Base-by-base conservation (phyloP, 2,113 vertebrate genomes). In the Miniopterus natalensis region DNA sequence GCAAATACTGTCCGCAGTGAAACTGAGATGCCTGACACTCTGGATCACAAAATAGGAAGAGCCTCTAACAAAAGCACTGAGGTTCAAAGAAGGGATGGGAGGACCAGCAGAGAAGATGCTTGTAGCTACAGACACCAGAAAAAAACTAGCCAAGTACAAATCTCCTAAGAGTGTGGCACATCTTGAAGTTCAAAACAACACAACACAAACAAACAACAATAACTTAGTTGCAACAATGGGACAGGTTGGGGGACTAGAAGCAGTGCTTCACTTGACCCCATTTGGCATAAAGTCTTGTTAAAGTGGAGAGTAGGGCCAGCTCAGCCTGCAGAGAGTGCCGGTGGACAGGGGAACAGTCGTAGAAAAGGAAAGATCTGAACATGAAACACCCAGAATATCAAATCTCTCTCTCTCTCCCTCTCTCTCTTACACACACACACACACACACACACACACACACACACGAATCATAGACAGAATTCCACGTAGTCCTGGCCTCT, bases 101-200 rank as follows among this genome's bases (percentile, higher is more conserved):
- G 59, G 51, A 68, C 1, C 25, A 29, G 3, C 3, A 66, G 25
- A 49, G 47, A 87, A 25, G 21, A 21, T 57, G 45, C 15, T 27
- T 21, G 42, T 13, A 36, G 42, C n/a, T 61, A 31, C 47, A 73
- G 14, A 47, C 14, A 66, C 7, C 13, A 57, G 29, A 14, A 87
- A 65, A 84, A 75, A 80, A 55, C 6, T 36, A 27, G 15, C 18
- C 53, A 88, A 53, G 31, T 36, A 77, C 51, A 61, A 80, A 68
- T 57, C 57, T 81, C 68, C 42, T 51, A 55, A 91, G 29, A 84
- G n/a, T 45, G 31, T 45, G 6, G 3, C 31, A 65, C 13, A 70
- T 25, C n/a, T 40, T 81, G 49, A 84, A 59, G 10, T 92, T 92
- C 78, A 65, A 93, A 91, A 74, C 29, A 61, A 93, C 14, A 55